Conservation (phyloP, 2,888 invertebrate genomes). For the Stomorhina lunata region DNA sequence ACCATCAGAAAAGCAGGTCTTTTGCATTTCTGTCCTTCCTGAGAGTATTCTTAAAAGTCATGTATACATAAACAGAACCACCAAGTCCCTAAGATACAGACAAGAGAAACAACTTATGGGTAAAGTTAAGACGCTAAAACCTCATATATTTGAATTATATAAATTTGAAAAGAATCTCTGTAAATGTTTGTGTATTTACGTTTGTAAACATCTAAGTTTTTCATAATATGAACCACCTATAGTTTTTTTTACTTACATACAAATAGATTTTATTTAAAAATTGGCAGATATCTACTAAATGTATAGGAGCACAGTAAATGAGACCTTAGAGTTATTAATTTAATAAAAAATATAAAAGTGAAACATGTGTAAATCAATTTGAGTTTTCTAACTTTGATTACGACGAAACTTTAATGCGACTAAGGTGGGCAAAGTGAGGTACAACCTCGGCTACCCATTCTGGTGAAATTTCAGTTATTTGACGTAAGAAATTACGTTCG, state of each 20-base stretch:
- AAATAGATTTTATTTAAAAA: neutral
- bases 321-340: neutral
- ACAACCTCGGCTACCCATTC: conserved; percentile 88
- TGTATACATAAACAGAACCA: too few relatives aligned
- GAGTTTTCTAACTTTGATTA: conserved; percentile 34
- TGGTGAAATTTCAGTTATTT: conserved; percentile 87
- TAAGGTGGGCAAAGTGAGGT: conserved; percentile 78
- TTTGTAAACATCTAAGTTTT: too few relatives aligned
- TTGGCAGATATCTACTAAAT: neutral
- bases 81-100: too few relatives aligned
- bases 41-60: too few relatives aligned
- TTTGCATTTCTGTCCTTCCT: too few relatives aligned
- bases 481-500: conserved; percentile 88
- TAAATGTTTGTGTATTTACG: too few relatives aligned
- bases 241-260: neutral
- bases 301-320: too few relatives aligned
- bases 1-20: too few relatives aligned
- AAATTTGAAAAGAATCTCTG: too few relatives aligned
- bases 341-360: neutral
- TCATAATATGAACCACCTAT: neutral
- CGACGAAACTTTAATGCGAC: conserved; percentile 68
- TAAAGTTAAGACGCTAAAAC: too few relatives aligned
- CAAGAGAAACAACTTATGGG: too few relatives aligned
- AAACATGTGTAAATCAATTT: neutral
- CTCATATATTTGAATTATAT: too few relatives aligned